Evolutionary conservation across 2,888 invertebrate genomes (phyloP), one percentile per base, ranked within the genome.

Genomic region (Argynnis bischoffii): DNA sequence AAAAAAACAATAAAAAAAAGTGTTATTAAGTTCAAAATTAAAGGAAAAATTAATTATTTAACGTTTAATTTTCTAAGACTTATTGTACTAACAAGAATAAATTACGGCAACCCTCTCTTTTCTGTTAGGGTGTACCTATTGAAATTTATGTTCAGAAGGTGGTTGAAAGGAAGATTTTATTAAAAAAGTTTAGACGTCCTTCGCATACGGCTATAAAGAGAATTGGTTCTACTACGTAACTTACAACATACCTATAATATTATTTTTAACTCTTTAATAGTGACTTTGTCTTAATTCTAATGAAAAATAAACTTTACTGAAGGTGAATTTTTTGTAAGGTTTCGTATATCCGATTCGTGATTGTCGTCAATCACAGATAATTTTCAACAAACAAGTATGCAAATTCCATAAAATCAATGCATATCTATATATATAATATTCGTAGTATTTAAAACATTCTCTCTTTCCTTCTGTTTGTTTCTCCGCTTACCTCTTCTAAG

Each of bases 101-200:
- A 60, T 54, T 60, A 55, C 60, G 57, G 47, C 47, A 60, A 60
- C 60, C 60, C 60, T 51, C 60, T 61, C 51, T 31, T 57, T 86
- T 64, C 84, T 79, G 78, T 79, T 79, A 76, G 79, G 80, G 77
- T 79, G 81, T 80, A 79, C 80, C 79, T 81, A 82, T 83, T 78
- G 74, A 83, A 88, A 89, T 89, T 88, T 87, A 88, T 88, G 83
- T 69, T 61, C 76, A 75, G 76, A 75, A 77, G 74, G 74, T 73
- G 75, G 76, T 79, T 60, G 78, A 83, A 81, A 82, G 76, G 75
- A 71, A 54, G 82, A 79, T 88, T 89, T 89, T 90, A 89, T 89
- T 89, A 88, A 89, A 90, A 90, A 90, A 89, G 81, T 89, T 90
- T 72, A 71, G 59, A 56, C 67, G 61, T 63, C 64, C 74, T 74